Percentiles rank a stretch among this genome's conserved stretches.
phyloP scores from a whole-genome alignment of 2,113 vertebrate genomes.

The Pedetes capensis region DNA sequence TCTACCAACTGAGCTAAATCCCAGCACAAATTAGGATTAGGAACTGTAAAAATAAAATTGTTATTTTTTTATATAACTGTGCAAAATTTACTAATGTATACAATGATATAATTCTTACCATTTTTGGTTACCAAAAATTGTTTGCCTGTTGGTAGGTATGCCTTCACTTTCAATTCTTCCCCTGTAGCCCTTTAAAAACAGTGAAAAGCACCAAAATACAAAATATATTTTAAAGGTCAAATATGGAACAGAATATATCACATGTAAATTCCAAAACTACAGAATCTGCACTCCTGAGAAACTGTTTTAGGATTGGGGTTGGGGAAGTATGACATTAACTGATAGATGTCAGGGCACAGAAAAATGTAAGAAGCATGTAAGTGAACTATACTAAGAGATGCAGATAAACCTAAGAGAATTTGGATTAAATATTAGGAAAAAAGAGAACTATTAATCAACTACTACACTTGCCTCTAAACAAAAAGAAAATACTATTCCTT shows the following conservation, averaged over 20 bases:
- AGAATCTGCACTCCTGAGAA: background rate
- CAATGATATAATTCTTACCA: conserved; percentile 84
- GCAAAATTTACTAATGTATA: conserved; percentile 17
- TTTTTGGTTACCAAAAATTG: conserved; percentile 98
- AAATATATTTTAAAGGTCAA: conserved; percentile 61
- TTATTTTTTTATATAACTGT: background rate
- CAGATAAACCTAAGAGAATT: background rate
- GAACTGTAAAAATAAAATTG: too few species aligned
- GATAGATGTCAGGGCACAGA: background rate
- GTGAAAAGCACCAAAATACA: conserved; percentile 66
- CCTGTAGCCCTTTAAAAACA: conserved; percentile 90
- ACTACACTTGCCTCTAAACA: conserved; percentile 27
- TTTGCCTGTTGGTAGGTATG: conserved; percentile 94
- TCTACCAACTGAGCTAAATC: too few species aligned
- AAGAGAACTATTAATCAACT: conserved; percentile 11
- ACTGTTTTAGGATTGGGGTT: background rate
- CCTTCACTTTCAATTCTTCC: conserved; percentile 96
- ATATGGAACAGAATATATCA: conserved; percentile 23
- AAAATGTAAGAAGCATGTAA: background rate
- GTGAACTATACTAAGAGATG: conserved; percentile 2
- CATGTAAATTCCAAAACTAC: conserved; percentile 42
- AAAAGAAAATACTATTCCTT: background rate
- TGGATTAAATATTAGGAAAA: conserved; percentile 3
- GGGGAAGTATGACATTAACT: background rate
- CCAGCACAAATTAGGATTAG: too few species aligned